Evolutionary conservation across 2,888 invertebrate genomes (phyloP).

Genomic region (Scelioninae gen. 2): DNA sequence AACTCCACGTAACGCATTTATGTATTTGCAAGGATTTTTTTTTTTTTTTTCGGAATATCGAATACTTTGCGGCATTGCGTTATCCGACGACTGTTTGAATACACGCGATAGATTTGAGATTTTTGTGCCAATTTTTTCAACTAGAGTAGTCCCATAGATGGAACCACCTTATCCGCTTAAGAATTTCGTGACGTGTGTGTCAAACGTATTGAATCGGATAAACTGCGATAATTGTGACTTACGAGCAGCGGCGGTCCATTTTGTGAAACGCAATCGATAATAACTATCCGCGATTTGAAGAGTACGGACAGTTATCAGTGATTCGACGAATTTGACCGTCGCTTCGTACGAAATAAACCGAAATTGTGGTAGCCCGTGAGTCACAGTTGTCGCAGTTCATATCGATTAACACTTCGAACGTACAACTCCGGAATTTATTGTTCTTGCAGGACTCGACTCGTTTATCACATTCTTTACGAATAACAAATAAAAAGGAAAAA

Average conservation of each 20-base stretch:
- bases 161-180: constrained; percentile 1
- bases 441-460: too few relatives aligned
- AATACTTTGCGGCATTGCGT: too few relatives aligned
- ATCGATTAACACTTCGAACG: constrained; percentile 54
- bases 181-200: constrained; percentile 16
- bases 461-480: too few relatives aligned
- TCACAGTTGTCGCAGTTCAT: constrained; percentile 57
- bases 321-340: constrained; percentile 52
- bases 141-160: too few relatives aligned
- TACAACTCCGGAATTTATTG: constrained; percentile 38
- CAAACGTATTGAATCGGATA: constrained; percentile 31
- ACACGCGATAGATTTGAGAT: too few relatives aligned
- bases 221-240: constrained; percentile 49
- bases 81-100: too few relatives aligned
- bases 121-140: too few relatives aligned
- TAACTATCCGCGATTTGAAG: constrained; percentile 49
- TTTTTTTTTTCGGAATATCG: too few relatives aligned
- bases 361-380: constrained; percentile 53
- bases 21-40: too few relatives aligned
- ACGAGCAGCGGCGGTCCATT: constrained; percentile 30
- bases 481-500: too few relatives aligned
- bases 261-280: constrained; percentile 49
- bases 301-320: constrained; percentile 55
- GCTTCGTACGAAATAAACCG: constrained; percentile 50
- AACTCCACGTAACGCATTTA: too few relatives aligned